Percentiles rank a stretch among this genome's conserved stretches.
Evolutionary conservation across 2,113 vertebrate species (phyloP).

Genomic region (Myrmophylax atrothorax): DNA sequence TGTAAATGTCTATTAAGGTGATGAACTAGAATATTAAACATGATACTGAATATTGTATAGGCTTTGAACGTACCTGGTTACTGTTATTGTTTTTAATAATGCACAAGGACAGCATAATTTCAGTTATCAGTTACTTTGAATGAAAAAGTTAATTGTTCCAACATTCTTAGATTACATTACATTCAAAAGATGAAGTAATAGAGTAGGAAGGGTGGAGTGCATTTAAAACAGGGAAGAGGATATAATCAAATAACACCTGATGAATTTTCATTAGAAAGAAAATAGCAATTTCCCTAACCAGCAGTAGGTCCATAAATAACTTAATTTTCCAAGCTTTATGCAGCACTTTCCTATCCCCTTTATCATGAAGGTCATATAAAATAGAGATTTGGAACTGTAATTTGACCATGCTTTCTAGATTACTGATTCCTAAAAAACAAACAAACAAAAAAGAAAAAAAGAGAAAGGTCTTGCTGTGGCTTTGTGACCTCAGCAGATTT

Average conservation of each 20-base stretch:
- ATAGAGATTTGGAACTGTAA: neutral
- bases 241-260: neutral
- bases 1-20: conserved; percentile 19
- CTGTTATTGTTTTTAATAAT: conserved; percentile 35
- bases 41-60: neutral
- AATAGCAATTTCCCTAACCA: neutral
- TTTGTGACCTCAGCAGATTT: neutral
- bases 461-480: neutral
- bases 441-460: neutral
- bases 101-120: neutral
- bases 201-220: neutral
- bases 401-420: neutral
- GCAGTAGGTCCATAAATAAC: neutral
- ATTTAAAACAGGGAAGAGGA: conserved; percentile 8
- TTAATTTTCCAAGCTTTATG: neutral
- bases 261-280: conserved; percentile 20
- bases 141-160: conserved; percentile 29
- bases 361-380: neutral
- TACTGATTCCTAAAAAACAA: neutral
- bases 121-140: conserved; percentile 20
- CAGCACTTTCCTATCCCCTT: neutral
- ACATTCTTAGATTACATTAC: neutral
- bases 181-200: neutral
- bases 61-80: neutral
- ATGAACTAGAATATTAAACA: conserved; percentile 22